A percentile compares a stretch with the other conserved stretches of the same genome.
phyloP scores from a whole-genome alignment of 2,113 vertebrate species.

The Aptenodytes patagonicus region DNA sequence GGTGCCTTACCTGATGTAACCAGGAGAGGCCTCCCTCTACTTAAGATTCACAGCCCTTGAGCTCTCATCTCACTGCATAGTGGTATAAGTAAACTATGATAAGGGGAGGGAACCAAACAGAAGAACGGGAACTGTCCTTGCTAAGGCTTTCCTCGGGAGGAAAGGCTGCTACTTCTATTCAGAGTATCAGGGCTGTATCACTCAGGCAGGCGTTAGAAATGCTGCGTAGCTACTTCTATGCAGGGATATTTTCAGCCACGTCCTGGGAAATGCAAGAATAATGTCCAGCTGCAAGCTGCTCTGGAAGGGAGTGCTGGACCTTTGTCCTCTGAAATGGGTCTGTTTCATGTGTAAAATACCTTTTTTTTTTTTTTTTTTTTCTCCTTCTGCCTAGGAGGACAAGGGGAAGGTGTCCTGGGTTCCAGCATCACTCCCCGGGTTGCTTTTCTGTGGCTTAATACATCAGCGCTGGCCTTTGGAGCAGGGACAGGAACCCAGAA shows the following conservation, averaged over 20 bases:
- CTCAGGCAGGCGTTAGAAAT: background rate
- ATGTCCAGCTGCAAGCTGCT: background rate
- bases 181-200: background rate
- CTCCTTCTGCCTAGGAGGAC: no score
- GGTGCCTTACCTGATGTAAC: background rate
- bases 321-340: background rate
- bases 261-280: background rate
- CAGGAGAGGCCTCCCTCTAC: background rate
- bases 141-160: background rate
- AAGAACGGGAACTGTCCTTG: background rate
- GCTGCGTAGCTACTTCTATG: fast-evolving
- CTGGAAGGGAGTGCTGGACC: background rate
- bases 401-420: background rate
- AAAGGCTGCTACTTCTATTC: background rate
- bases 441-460: background rate
- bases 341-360: background rate
- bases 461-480: background rate
- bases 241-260: no score
- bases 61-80: fast-evolving
- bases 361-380: background rate
- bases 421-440: background rate
- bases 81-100: fast-evolving
- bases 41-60: background rate
- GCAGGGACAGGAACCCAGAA: background rate
- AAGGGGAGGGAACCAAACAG: no score